phyloP scores from a whole-genome alignment of 2,797 vertebrate species.

The Gorsachius magnificus region DNA sequence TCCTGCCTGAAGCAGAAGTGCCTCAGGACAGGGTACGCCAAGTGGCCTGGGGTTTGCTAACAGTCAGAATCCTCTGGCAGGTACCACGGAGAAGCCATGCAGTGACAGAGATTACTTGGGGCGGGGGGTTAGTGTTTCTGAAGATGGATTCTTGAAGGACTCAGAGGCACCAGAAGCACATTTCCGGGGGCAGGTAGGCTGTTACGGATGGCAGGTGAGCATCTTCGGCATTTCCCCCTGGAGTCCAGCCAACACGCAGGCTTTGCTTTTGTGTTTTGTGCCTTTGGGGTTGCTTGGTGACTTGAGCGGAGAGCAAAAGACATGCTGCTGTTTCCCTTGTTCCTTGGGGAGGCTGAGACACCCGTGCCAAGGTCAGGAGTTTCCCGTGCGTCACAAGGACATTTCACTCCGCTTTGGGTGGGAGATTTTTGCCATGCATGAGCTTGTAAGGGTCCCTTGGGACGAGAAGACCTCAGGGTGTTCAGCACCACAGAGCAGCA shows the following conservation, averaged over 20 bases:
- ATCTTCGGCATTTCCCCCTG: neutral
- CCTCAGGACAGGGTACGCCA: fast-evolving
- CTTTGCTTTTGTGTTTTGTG: neutral
- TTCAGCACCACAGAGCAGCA: fast-evolving
- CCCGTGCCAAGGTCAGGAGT: neutral
- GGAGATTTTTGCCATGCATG: fast-evolving
- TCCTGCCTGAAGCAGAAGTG: neutral
- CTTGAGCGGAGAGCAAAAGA: neutral
- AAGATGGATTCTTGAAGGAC: neutral
- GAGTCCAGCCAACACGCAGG: fast-evolving
- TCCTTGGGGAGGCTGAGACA: neutral
- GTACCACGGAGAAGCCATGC: fast-evolving
- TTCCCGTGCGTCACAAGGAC: fast-evolving
- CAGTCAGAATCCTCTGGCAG: neutral
- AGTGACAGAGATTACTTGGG: neutral
- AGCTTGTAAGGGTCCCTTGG: neutral
- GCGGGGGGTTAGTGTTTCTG: neutral
- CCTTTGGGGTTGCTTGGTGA: neutral
- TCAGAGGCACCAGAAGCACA: neutral
- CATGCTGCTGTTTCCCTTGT: fast-evolving
- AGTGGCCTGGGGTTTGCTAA: neutral
- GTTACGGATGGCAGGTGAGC: neutral
- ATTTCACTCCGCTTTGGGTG: neutral
- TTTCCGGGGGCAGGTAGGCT: neutral
- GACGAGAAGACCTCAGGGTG: neutral